These are phyloP conservation scores for Microctonus hyperodae DNA, from an alignment of 2,888 invertebrate species.

Conservation along the genomic window DNA sequence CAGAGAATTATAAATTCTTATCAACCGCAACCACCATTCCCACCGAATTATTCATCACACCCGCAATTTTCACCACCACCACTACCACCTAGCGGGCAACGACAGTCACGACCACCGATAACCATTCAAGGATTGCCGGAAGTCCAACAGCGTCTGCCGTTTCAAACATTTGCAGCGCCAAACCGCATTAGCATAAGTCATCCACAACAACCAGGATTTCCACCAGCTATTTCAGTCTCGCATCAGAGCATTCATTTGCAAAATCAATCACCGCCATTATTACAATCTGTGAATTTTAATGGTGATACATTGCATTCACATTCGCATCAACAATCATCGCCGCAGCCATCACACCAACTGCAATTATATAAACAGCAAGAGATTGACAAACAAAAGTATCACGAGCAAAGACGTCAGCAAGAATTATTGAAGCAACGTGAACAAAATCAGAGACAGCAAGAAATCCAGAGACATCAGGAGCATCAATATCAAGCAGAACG, in stretches of 20 bases:
- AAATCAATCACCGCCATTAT: slow-evolving; percentile 43
- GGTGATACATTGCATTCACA: slow-evolving; percentile 36
- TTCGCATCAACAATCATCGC: slow-evolving; percentile 35
- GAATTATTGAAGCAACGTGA: slow-evolving; percentile 50
- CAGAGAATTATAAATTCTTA: slow-evolving; percentile 59
- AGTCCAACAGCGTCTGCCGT: slow-evolving; percentile 54
- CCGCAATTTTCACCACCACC: slow-evolving; percentile 41
- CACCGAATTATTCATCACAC: slow-evolving; percentile 41
- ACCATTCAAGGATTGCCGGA: slow-evolving; percentile 59
- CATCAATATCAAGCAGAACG: slow-evolving; percentile 44
- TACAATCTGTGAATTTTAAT: slow-evolving; percentile 40
- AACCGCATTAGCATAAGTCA: slow-evolving; percentile 60
- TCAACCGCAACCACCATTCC: slow-evolving; percentile 58
- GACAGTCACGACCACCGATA: slow-evolving; percentile 54
- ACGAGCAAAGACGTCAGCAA: slow-evolving; percentile 49
- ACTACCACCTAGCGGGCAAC: slow-evolving; percentile 37
- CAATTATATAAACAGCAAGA: slow-evolving; percentile 55
- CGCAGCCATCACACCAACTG: slow-evolving; percentile 40
- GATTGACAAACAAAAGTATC: slow-evolving; percentile 49
- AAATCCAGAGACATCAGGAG: slow-evolving; percentile 44
- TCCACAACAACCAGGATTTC: slow-evolving; percentile 53
- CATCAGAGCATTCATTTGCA: slow-evolving; percentile 54
- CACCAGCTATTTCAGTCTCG: slow-evolving; percentile 49
- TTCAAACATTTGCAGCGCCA: slow-evolving; percentile 56
- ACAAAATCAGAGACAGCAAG: slow-evolving; percentile 48